These are phyloP conservation scores for Mythimna vitellina DNA, from an alignment of 2,888 invertebrate species.

Conservation along the genomic window DNA sequence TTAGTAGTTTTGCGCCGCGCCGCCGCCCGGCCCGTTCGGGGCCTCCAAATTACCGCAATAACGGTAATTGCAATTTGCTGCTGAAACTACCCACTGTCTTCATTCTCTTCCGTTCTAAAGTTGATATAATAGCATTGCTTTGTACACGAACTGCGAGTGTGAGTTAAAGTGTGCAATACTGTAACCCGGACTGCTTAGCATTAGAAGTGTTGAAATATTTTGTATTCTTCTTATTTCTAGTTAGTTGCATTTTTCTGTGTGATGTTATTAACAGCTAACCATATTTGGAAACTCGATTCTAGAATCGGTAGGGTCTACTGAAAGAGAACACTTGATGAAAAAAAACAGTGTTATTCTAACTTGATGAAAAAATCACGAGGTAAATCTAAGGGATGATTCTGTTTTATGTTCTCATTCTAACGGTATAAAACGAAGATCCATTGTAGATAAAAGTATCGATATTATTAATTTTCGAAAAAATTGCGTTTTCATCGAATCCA, in stretches of 20 bases:
- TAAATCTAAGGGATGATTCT: slow-evolving; percentile 11
- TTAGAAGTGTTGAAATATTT: not conserved
- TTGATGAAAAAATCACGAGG: slow-evolving; percentile 22
- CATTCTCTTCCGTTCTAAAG: slow-evolving; percentile 80
- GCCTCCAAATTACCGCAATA: slow-evolving; percentile 85
- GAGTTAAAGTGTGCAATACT: slow-evolving; percentile 28
- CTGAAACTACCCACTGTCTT: slow-evolving; percentile 83
- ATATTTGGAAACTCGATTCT: not conserved
- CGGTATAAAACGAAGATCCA: slow-evolving; percentile 29
- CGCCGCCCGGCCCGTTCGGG: slow-evolving; percentile 55
- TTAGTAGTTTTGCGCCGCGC: slow-evolving; percentile 56
- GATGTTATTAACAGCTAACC: not conserved
- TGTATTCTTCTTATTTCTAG: not conserved
- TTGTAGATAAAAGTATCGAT: slow-evolving; percentile 46
- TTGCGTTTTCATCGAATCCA: slow-evolving; percentile 7
- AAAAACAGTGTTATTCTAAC: slow-evolving; percentile 9
- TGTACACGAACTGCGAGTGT: slow-evolving; percentile 18
- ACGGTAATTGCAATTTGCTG: slow-evolving; percentile 87
- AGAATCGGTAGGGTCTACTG: not conserved
- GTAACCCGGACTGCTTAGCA: slow-evolving; percentile 22
- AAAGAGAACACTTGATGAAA: not conserved
- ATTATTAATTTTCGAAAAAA: slow-evolving; percentile 42
- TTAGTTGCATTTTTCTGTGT: not conserved
- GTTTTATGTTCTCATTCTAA: slow-evolving; percentile 34
- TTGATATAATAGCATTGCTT: slow-evolving; percentile 73